These are phyloP conservation scores for Euphonia xanthogaster DNA, from an alignment of 2,797 vertebrate species.

Conservation along the genomic window DNA sequence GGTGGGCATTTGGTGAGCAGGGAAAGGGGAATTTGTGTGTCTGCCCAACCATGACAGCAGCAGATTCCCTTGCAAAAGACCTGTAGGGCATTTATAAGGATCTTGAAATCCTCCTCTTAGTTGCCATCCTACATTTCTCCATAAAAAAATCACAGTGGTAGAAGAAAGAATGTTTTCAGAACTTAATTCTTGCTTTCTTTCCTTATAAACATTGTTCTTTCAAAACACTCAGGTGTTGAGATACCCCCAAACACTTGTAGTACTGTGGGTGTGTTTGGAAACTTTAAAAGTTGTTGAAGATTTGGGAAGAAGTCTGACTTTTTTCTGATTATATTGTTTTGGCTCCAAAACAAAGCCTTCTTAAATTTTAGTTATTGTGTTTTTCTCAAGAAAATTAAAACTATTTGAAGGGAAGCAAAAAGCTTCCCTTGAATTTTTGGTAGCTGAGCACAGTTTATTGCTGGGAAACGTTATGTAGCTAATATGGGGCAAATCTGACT, in stretches of 20 bases:
- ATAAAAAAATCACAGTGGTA: not conserved
- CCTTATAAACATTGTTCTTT: not conserved
- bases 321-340: not conserved
- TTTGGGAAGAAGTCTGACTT: not conserved
- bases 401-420: not conserved
- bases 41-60: not conserved
- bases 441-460: not conserved
- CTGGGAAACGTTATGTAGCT: not conserved
- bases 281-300: not conserved
- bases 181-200: not conserved
- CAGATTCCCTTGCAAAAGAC: not conserved
- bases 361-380: not conserved
- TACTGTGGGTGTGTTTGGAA: not conserved
- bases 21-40: not conserved
- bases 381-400: not conserved
- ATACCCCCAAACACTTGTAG: not conserved
- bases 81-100: not conserved
- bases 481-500: not conserved
- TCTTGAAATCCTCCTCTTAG: not conserved
- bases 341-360: not conserved
- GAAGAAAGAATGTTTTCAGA: not conserved
- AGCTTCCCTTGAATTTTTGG: not conserved
- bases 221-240: not conserved
- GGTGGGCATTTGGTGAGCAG: not conserved
- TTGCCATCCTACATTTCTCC: not conserved